Percentiles rank a stretch among this genome's conserved stretches.
phyloP scores from a whole-genome alignment of 35 echinoderm and acorn worm genomes.

The Apostichopus japonicus region DNA sequence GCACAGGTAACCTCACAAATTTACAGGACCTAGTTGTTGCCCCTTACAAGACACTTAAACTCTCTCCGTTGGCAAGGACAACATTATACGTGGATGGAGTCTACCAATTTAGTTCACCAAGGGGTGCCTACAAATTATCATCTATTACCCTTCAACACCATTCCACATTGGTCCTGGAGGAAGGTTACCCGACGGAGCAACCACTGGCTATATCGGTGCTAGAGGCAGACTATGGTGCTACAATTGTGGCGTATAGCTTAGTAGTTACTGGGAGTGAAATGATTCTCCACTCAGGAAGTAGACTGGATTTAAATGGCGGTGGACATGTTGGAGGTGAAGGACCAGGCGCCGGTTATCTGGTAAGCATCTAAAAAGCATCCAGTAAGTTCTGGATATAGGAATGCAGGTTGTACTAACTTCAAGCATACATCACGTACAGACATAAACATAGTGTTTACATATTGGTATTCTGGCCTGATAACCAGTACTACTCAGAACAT shows the following conservation, averaged over 20 bases:
- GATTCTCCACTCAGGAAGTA: slow-evolving; percentile 75
- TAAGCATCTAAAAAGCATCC: background rate
- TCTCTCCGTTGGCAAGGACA: slow-evolving; percentile 77
- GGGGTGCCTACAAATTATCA: slow-evolving; percentile 78
- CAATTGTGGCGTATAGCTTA: slow-evolving; percentile 47
- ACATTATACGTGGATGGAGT: slow-evolving; percentile 66
- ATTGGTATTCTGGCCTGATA: too few species aligned
- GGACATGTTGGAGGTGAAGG: slow-evolving; percentile 50
- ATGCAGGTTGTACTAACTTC: too few species aligned
- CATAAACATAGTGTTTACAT: too few species aligned
- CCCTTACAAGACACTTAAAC: slow-evolving; percentile 60
- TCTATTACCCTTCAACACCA: slow-evolving; percentile 65
- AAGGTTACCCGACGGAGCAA: background rate
- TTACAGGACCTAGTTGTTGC: slow-evolving; percentile 79
- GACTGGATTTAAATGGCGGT: slow-evolving; percentile 76
- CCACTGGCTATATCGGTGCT: slow-evolving; percentile 60
- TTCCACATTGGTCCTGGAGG: slow-evolving; percentile 57
- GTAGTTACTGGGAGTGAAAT: slow-evolving; percentile 72
- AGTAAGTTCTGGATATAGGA: too few species aligned
- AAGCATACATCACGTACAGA: too few species aligned
- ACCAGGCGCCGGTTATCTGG: slow-evolving; percentile 63
- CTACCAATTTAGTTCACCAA: slow-evolving; percentile 72
- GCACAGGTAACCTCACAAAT: slow-evolving; percentile 75
- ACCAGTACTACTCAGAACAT: too few species aligned
- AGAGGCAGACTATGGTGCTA: slow-evolving; percentile 77